These are phyloP conservation scores for Patella vulgata DNA, from an alignment of 1,140 invertebrate species.

Conservation along the genomic window DNA sequence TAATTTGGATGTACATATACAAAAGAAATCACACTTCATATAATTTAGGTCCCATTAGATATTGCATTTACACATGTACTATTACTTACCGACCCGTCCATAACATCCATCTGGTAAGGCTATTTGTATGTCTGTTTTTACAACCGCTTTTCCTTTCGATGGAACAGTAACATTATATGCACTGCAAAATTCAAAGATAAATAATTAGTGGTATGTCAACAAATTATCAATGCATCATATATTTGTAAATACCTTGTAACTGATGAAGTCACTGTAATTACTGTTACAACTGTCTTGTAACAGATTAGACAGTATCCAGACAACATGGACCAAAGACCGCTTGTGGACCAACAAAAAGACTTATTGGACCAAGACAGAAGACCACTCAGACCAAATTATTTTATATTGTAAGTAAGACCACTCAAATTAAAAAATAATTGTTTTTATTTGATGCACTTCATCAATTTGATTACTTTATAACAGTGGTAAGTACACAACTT, in stretches of 20 bases:
- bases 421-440: too few relatives aligned
- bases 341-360: neutral
- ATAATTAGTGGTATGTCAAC: neutral
- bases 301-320: neutral
- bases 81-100: conserved; percentile 79
- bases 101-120: conserved; percentile 85
- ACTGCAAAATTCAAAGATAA: conserved; percentile 70
- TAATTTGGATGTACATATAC: too few relatives aligned
- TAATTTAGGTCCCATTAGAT: too few relatives aligned
- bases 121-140: conserved; percentile 91
- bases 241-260: neutral
- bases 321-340: neutral
- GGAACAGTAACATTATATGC: conserved; percentile 88
- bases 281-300: neutral
- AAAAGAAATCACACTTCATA: too few relatives aligned
- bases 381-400: too few relatives aligned
- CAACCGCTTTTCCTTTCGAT: conserved; percentile 83
- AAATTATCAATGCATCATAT: neutral
- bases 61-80: too few relatives aligned
- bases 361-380: neutral
- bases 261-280: neutral
- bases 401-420: too few relatives aligned
- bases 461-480: too few relatives aligned
- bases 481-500: too few relatives aligned
- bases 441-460: too few relatives aligned